Percentiles rank a stretch among this genome's conserved stretches.
These are phyloP conservation scores for Hydractinia symbiolongicarpus DNA, from an alignment of 30 jellyfish, hydroid and myxozoan species.

Conservation along the genomic window DNA sequence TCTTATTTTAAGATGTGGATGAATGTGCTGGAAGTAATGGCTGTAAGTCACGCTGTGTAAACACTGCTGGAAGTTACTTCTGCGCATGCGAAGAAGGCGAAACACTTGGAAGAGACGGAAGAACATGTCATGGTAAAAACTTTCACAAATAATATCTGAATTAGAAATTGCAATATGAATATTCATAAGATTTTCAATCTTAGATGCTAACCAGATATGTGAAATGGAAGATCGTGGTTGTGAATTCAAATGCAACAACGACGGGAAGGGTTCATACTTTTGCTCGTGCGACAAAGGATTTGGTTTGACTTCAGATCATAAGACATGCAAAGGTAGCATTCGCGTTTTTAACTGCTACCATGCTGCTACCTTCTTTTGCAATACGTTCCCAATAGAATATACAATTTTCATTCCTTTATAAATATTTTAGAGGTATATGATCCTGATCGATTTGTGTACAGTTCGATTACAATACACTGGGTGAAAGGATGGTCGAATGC, in stretches of 20 bases:
- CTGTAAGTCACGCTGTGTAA: not conserved
- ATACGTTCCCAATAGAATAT: not conserved
- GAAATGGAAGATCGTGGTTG: not conserved
- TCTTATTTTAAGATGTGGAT: not conserved
- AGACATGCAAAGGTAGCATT: constrained; percentile 10
- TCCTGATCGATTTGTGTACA: not conserved
- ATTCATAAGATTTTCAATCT: not conserved
- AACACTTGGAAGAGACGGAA: not conserved
- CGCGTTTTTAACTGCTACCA: not conserved
- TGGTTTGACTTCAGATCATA: not conserved
- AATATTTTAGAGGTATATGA: not conserved
- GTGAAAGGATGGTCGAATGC: not conserved
- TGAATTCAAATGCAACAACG: not conserved
- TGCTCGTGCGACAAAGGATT: not conserved
- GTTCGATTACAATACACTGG: not conserved
- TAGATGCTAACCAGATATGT: not conserved
- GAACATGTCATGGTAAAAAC: constrained; percentile 4
- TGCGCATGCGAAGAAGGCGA: not conserved
- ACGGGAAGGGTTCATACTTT: not conserved
- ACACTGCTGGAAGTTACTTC: constrained; percentile 1
- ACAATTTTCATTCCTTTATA: not conserved
- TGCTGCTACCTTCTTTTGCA: not conserved
- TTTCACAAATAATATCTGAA: not conserved
- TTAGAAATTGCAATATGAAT: not conserved
- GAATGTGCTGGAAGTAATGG: not conserved